These are phyloP conservation scores for Urosaurus nigricauda DNA, from an alignment of 2,797 vertebrate species.

Conservation along the genomic window DNA sequence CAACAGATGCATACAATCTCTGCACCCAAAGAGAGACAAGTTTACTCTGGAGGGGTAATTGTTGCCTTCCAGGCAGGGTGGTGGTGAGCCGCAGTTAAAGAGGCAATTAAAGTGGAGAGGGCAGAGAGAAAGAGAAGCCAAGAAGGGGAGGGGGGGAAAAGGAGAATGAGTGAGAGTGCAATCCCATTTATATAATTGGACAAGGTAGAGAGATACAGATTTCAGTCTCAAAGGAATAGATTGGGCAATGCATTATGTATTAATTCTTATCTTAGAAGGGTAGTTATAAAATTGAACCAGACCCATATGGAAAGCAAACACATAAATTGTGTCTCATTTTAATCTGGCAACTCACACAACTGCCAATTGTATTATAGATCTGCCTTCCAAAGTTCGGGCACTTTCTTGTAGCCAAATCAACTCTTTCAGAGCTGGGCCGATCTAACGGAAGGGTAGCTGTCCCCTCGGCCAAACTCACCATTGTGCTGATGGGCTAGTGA, in stretches of 20 bases:
- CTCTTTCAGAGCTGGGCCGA: background rate
- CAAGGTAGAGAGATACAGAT: conserved; percentile 70
- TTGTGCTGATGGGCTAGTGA: background rate
- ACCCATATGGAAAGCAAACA: conserved; percentile 76
- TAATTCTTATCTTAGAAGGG: conserved; percentile 79
- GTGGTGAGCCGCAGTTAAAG: conserved; percentile 60
- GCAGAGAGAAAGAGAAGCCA: conserved; percentile 32
- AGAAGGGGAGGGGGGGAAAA: conserved; percentile 72
- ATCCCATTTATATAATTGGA: conserved; percentile 76
- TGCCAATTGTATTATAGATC: conserved; percentile 78
- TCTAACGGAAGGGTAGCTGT: background rate
- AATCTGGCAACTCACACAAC: conserved; percentile 75
- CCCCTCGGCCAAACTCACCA: background rate
- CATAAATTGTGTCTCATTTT: conserved; percentile 78
- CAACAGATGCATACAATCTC: conserved; percentile 59
- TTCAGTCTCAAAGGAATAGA: conserved; percentile 77
- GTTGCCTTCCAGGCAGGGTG: conserved; percentile 59
- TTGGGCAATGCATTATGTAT: conserved; percentile 73
- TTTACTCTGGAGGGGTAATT: conserved; percentile 67
- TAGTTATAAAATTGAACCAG: conserved; percentile 78
- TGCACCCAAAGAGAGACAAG: conserved; percentile 64
- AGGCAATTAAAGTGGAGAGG: conserved; percentile 68
- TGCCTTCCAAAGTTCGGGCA: conserved; percentile 67
- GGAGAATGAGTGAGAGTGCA: conserved; percentile 76
- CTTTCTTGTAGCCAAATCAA: conserved; percentile 51